Conservation (phyloP, 2,113 vertebrate species). For the Heterotis niloticus region DNA sequence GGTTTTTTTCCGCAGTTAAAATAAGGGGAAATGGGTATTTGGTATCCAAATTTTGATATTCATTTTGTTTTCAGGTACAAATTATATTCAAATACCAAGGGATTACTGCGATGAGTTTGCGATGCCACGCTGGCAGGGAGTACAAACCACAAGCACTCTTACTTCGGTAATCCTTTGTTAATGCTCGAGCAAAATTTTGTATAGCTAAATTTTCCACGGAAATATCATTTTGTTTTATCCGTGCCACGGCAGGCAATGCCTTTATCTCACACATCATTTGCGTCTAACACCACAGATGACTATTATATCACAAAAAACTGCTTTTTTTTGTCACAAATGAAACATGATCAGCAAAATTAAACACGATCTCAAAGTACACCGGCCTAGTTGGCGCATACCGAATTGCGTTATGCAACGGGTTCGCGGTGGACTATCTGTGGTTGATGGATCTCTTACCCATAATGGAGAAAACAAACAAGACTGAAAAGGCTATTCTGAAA, state of each 20-base stretch:
- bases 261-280: not conserved
- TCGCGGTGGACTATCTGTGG: slow-evolving; percentile 25
- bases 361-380: not conserved
- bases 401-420: slow-evolving; percentile 29
- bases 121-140: not conserved
- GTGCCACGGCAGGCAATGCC: not conserved
- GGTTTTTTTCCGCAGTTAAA: no score
- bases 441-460: slow-evolving; percentile 38
- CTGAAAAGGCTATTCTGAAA: slow-evolving; percentile 47
- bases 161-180: not conserved
- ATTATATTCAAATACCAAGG: no score
- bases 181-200: not conserved
- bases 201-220: not conserved
- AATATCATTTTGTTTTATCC: not conserved
- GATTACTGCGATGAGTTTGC: not conserved
- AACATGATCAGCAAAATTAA: not conserved
- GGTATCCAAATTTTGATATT: no score
- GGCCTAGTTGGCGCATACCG: not conserved
- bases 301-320: not conserved
- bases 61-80: no score
- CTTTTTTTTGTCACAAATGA: not conserved
- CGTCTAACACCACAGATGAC: not conserved
- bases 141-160: not conserved
- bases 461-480: slow-evolving; percentile 48
- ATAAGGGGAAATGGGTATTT: no score